Evolutionary conservation across 2,888 invertebrate species (phyloP).

Genomic region (Mythimna loreyi): DNA sequence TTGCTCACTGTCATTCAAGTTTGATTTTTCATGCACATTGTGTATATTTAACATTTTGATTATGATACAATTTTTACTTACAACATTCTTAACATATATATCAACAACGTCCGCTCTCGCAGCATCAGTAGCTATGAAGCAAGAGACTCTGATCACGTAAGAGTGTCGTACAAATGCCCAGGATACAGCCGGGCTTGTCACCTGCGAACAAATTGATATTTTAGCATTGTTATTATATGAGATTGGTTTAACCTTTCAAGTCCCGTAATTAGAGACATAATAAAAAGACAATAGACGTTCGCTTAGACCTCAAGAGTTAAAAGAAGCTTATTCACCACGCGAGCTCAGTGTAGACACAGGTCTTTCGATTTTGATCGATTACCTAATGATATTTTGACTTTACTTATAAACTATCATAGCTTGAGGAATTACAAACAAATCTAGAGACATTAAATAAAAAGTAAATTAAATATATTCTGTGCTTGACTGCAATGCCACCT

Average conservation of each 20-base stretch:
- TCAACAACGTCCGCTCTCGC: background rate
- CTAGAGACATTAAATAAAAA: no score
- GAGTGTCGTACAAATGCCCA: slow-evolving; percentile 79
- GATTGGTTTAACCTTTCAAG: no score
- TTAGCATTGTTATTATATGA: background rate
- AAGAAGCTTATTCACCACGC: background rate
- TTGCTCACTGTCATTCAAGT: no score
- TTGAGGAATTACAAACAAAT: background rate
- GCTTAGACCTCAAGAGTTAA: no score
- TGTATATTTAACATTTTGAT: background rate
- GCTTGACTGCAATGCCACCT: no score
- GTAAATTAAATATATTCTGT: no score
- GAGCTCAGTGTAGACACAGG: background rate
- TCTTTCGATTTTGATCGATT: background rate
- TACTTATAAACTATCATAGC: background rate
- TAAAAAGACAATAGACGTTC: no score
- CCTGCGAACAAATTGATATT: slow-evolving; percentile 2
- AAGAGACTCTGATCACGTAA: slow-evolving; percentile 72
- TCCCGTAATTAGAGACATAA: no score
- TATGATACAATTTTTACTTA: background rate
- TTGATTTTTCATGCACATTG: no score
- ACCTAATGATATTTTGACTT: background rate
- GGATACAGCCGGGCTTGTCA: slow-evolving; percentile 70
- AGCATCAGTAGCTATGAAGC: background rate
- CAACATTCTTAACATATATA: slow-evolving; percentile 4